Conservation (phyloP, 2,797 vertebrate genomes). For the Chlorospingus semifuscus region DNA sequence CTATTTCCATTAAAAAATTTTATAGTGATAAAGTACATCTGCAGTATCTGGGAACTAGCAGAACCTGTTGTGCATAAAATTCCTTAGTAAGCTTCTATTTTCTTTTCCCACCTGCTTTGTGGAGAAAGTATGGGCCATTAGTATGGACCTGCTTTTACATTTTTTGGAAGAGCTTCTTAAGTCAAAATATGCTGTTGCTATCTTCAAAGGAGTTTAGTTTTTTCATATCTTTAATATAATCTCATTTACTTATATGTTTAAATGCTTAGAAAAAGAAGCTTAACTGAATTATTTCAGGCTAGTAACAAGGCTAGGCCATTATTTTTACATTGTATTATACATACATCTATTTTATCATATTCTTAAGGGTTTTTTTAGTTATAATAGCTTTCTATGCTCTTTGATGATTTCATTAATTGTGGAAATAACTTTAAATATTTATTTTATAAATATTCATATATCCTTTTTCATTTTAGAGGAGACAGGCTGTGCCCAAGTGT, state of each 20-base stretch:
- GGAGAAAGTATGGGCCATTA: neutral
- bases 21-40: neutral
- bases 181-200: neutral
- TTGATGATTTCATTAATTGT: neutral
- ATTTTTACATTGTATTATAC: neutral
- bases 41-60: neutral
- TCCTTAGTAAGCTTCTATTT: neutral
- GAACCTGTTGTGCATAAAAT: neutral
- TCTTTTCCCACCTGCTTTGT: neutral
- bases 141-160: neutral
- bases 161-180: neutral
- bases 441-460: neutral
- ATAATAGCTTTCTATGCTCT: neutral
- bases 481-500: neutral
- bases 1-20: neutral
- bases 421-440: neutral
- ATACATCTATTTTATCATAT: neutral
- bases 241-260: neutral
- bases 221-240: neutral
- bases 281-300: neutral
- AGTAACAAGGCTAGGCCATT: neutral
- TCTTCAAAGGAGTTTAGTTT: neutral
- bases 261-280: neutral
- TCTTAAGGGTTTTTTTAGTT: neutral
- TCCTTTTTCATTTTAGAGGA: neutral